These are phyloP conservation scores for Campoletis sonorensis DNA, from an alignment of 1,140 invertebrate genomes.

Conservation along the genomic window DNA sequence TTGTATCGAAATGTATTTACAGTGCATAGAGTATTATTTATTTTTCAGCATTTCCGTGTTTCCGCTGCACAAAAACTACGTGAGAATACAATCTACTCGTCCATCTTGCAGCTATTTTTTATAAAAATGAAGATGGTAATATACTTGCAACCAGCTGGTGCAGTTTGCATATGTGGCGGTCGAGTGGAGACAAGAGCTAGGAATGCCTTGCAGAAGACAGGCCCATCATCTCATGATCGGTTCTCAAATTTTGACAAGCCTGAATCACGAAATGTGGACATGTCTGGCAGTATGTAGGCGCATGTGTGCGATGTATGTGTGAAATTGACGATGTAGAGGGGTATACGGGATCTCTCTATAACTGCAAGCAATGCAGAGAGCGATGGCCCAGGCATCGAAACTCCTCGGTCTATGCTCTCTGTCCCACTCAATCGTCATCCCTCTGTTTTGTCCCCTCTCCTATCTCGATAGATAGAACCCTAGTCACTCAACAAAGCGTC, in stretches of 20 bases:
- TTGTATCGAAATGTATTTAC: background rate
- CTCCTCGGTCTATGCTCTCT: slow-evolving; percentile 20
- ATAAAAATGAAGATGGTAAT: background rate
- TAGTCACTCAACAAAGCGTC: slow-evolving; percentile 39
- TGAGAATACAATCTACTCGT: background rate
- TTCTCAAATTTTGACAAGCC: slow-evolving; percentile 45
- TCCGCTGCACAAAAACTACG: background rate
- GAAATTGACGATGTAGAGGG: background rate
- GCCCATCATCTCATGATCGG: slow-evolving; percentile 29
- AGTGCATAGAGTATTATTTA: background rate
- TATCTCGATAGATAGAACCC: slow-evolving; percentile 26
- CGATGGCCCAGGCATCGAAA: slow-evolving; percentile 10
- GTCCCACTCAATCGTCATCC: slow-evolving; percentile 23
- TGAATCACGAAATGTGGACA: slow-evolving; percentile 33
- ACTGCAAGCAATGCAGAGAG: slow-evolving; percentile 7
- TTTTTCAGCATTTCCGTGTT: background rate
- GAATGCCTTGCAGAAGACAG: slow-evolving; percentile 41
- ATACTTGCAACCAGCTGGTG: background rate
- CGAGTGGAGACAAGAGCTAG: slow-evolving; percentile 18
- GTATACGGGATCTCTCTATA: background rate
- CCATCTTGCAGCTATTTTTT: background rate
- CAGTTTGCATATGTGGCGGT: background rate
- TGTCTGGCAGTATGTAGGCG: background rate
- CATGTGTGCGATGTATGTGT: background rate
- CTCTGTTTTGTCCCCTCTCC: slow-evolving; percentile 36